These are phyloP conservation scores for Uropetala carovei DNA, from an alignment of 2,888 invertebrate species.

Conservation along the genomic window DNA sequence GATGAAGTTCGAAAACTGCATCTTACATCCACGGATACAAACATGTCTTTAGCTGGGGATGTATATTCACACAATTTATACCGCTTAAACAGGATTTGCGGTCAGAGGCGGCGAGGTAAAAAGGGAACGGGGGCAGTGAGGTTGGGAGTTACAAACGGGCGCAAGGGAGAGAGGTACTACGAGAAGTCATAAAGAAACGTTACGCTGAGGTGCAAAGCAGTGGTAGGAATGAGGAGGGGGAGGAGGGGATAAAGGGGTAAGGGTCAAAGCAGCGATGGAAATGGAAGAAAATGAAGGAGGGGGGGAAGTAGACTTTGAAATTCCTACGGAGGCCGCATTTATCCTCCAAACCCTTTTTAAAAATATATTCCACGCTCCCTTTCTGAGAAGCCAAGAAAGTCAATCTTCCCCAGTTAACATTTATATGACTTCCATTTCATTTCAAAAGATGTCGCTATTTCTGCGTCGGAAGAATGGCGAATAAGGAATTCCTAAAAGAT, in stretches of 20 bases:
- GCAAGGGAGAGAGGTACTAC: neutral
- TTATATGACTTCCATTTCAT: slow-evolving; percentile 6
- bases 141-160: neutral
- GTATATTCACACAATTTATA: neutral
- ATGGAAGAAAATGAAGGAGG: neutral
- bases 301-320: neutral
- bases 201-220: neutral
- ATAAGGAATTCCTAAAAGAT: neutral
- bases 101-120: neutral
- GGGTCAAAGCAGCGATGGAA: too few species aligned
- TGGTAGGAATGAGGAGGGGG: too few species aligned
- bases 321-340: neutral
- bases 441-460: neutral
- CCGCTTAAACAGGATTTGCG: slow-evolving; percentile 10
- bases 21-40: neutral
- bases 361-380: neutral
- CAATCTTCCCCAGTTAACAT: neutral
- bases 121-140: neutral
- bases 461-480: neutral
- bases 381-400: neutral
- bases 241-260: too few species aligned
- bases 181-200: neutral
- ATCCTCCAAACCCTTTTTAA: neutral
- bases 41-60: neutral
- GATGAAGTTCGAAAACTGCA: slow-evolving; percentile 24